These are phyloP conservation scores for Peucedramus taeniatus DNA, from an alignment of 2,113 vertebrate genomes.

Conservation along the genomic window DNA sequence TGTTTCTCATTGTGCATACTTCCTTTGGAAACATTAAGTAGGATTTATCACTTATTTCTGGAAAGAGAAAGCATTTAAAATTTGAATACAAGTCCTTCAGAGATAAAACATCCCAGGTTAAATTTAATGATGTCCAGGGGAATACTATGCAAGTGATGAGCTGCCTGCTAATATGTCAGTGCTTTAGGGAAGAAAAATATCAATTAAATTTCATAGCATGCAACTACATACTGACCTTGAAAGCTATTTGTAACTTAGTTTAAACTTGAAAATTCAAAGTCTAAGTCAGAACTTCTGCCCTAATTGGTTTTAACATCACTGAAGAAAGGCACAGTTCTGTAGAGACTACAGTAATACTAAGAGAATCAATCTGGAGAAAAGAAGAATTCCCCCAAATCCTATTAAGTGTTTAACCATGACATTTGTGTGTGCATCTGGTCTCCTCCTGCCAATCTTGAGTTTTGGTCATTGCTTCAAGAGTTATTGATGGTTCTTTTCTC, in stretches of 20 bases:
- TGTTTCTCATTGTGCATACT: neutral
- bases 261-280: slow-evolving; percentile 20
- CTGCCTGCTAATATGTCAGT: slow-evolving; percentile 20
- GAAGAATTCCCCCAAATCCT: neutral
- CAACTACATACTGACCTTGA: slow-evolving; percentile 53
- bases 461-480: neutral
- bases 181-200: slow-evolving; percentile 65
- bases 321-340: neutral
- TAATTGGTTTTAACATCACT: slow-evolving; percentile 38
- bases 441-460: rapidly evolving
- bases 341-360: slow-evolving; percentile 1
- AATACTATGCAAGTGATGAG: slow-evolving; percentile 41
- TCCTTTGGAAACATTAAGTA: neutral
- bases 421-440: neutral
- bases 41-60: slow-evolving; percentile 18
- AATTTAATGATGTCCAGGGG: slow-evolving; percentile 57
- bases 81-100: slow-evolving; percentile 36
- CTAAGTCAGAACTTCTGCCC: slow-evolving; percentile 17
- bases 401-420: slow-evolving; percentile 10
- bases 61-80: neutral
- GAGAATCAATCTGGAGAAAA: neutral
- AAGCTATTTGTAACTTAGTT: slow-evolving; percentile 45
- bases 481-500: neutral
- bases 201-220: slow-evolving; percentile 67
- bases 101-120: slow-evolving; percentile 57